Evolutionary conservation across 2,113 vertebrate genomes (phyloP).

Genomic region (Sclerurus mexicanus): DNA sequence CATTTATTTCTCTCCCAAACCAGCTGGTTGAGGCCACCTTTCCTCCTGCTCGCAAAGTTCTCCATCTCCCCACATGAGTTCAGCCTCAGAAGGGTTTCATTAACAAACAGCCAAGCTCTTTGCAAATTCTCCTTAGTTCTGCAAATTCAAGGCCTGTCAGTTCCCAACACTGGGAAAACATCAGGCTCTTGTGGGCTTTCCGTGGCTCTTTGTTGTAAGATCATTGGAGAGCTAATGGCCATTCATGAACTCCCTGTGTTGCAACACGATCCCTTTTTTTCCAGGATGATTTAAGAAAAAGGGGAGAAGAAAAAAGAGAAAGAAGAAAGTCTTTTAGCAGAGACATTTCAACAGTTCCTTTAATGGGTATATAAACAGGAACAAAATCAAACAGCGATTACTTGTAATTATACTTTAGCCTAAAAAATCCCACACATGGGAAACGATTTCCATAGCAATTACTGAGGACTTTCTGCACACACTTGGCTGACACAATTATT

Average conservation of each 20-base stretch:
- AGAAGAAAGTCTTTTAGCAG: background rate
- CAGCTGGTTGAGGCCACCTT: background rate
- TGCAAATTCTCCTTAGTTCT: background rate
- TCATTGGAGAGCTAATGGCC: background rate
- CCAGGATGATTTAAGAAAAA: background rate
- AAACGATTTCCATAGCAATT: background rate
- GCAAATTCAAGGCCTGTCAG: background rate
- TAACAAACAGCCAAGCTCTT: background rate
- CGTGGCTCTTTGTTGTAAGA: background rate
- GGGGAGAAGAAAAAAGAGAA: background rate
- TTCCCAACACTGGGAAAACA: background rate
- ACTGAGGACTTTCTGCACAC: background rate
- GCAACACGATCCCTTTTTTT: background rate
- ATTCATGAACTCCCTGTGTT: background rate
- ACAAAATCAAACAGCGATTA: conserved; percentile 31
- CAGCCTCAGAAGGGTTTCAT: background rate
- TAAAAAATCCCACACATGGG: background rate
- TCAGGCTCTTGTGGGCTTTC: background rate
- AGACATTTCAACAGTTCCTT: background rate
- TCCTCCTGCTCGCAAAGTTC: background rate
- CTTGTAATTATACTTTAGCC: conserved; percentile 18
- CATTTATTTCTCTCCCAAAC: background rate
- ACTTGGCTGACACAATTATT: background rate
- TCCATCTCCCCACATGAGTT: background rate
- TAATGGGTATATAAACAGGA: background rate